Evolutionary conservation across 2,797 vertebrate genomes (phyloP).

Genomic region (Cuniculus paca): DNA sequence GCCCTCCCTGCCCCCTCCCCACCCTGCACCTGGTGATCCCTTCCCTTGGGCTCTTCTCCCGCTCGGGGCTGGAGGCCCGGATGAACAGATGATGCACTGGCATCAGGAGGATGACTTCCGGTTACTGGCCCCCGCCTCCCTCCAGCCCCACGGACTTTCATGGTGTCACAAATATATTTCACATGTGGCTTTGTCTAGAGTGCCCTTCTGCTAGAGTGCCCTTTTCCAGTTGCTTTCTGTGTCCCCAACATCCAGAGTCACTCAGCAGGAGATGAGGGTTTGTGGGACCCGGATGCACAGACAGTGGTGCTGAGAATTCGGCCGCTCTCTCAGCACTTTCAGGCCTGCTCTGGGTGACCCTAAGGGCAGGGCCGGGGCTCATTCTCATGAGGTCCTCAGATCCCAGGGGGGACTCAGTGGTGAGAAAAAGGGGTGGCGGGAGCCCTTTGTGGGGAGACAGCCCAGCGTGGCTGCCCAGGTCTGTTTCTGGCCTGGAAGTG

Average conservation of each 20-base stretch:
- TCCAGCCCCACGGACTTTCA: not conserved
- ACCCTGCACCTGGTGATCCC: not conserved
- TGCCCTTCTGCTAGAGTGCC: not conserved
- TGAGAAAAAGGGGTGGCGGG: conserved; percentile 68
- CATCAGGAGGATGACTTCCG: not conserved
- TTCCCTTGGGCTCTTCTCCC: not conserved
- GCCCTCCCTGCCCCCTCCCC: not conserved
- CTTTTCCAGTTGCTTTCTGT: not conserved
- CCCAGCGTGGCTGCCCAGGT: conserved; percentile 69
- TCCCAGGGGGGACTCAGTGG: not conserved
- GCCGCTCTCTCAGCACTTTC: not conserved
- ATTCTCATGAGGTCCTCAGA: not conserved
- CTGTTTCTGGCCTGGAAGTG: conserved; percentile 82
- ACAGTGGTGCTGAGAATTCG: not conserved
- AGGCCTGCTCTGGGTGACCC: not conserved
- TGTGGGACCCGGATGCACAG: not conserved
- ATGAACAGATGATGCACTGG: not conserved
- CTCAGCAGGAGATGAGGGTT: not conserved
- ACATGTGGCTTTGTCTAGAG: not conserved
- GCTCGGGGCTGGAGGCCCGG: not conserved
- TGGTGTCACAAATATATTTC: not conserved
- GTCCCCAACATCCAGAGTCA: not conserved
- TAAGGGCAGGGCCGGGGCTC: not conserved
- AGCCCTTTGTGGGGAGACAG: conserved; percentile 71
- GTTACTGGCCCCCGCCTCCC: not conserved